These are phyloP conservation scores for Anas platyrhynchos DNA, from an alignment of 2,113 vertebrate species.

Conservation along the genomic window DNA sequence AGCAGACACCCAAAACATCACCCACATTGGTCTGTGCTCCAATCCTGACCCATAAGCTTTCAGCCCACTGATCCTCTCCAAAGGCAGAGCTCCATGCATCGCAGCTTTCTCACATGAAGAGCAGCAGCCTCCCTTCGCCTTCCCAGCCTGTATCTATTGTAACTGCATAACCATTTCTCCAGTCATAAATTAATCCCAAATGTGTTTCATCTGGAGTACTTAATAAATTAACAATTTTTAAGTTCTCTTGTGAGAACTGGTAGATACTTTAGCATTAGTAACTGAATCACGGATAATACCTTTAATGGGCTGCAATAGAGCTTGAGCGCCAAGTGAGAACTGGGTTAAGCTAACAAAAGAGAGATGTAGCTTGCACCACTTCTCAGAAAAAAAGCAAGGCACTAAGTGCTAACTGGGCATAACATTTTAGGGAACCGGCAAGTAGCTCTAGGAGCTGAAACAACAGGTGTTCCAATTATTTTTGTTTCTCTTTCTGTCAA, in stretches of 20 bases:
- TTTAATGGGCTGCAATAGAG: neutral
- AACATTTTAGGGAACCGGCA: neutral
- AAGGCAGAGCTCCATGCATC: neutral
- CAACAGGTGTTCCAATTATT: neutral
- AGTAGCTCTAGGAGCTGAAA: neutral
- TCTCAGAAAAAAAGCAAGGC: neutral
- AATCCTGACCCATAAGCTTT: neutral
- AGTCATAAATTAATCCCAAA: neutral
- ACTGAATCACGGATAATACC: neutral
- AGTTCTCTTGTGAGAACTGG: neutral
- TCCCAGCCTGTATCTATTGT: neutral
- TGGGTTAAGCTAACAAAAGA: neutral
- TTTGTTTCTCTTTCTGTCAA: neutral
- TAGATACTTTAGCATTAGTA: neutral
- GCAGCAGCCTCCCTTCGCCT: neutral
- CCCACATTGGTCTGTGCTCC: neutral
- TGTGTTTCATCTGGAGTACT: neutral
- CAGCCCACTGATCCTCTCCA: neutral
- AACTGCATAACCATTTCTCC: neutral
- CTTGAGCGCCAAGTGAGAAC: neutral
- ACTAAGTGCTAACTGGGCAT: neutral
- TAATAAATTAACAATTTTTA: neutral
- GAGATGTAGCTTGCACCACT: neutral
- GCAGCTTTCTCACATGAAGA: neutral
- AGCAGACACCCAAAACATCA: neutral